Evolutionary conservation across 2,888 invertebrate genomes (phyloP).

Genomic region (Drosophila rellima): DNA sequence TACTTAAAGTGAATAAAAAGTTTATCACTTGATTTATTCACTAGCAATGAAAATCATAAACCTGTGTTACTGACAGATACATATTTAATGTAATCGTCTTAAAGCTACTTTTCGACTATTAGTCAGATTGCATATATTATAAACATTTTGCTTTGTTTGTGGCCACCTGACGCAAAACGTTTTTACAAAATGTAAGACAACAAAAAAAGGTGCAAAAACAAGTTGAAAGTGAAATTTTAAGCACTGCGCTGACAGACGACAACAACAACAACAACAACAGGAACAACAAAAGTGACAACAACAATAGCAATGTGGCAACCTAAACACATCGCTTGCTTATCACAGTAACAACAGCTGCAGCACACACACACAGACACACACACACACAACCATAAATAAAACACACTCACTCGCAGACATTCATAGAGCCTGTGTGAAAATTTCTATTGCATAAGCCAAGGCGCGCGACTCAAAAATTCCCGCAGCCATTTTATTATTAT

Average conservation of each 20-base stretch:
- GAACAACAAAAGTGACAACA: conserved; percentile 19
- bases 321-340: conserved; percentile 68
- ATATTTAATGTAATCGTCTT: conserved; percentile 30
- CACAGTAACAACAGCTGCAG: conserved; percentile 71
- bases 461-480: conserved; percentile 69
- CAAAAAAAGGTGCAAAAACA: conserved; percentile 28
- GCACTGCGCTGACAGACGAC: conserved; percentile 58
- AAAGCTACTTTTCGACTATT: conserved; percentile 16
- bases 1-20: neutral
- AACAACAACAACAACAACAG: conserved; percentile 29
- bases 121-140: conserved; percentile 30
- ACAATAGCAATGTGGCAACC: conserved; percentile 48
- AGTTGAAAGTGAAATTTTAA: conserved; percentile 47
- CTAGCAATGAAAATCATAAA: neutral
- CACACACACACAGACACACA: conserved; percentile 26
- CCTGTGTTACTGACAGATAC: conserved; percentile 5
- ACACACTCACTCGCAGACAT: neutral
- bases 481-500: conserved; percentile 78
- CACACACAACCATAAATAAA: conserved; percentile 18
- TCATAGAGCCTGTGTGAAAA: conserved; percentile 29
- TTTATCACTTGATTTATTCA: neutral
- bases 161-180: conserved; percentile 58
- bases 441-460: conserved; percentile 75
- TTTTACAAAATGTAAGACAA: conserved; percentile 40
- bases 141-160: conserved; percentile 41